phyloP scores from a whole-genome alignment of 2,797 vertebrate species.

The Pteropus rufus region DNA sequence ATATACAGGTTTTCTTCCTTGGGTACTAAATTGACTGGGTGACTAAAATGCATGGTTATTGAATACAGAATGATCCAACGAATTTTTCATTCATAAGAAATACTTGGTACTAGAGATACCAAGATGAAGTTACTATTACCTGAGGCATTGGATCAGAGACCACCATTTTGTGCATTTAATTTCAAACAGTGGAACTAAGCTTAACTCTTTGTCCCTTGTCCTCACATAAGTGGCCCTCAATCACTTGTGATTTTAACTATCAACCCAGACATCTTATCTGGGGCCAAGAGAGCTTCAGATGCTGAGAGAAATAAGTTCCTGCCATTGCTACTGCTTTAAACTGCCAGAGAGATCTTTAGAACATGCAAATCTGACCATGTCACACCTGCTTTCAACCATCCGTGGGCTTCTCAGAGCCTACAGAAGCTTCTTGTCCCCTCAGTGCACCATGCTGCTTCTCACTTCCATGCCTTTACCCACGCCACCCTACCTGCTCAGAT shows the following conservation, averaged over 20 bases:
- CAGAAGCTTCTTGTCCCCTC: conserved; percentile 53
- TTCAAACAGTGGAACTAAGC: neutral
- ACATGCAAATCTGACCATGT: conserved; percentile 25
- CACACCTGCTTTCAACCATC: conserved; percentile 46
- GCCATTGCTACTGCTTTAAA: neutral
- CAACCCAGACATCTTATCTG: neutral
- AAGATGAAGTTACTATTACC: neutral
- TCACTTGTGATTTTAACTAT: neutral
- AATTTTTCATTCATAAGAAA: neutral
- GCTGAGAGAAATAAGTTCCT: neutral
- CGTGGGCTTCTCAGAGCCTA: conserved; percentile 38
- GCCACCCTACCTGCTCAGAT: conserved; percentile 68
- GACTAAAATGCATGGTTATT: neutral
- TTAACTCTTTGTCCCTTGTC: conserved; percentile 19
- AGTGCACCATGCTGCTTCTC: conserved; percentile 67
- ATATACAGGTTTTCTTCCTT: neutral
- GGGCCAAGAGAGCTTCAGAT: neutral
- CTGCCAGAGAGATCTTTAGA: neutral
- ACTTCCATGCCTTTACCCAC: conserved; percentile 70
- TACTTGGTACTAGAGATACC: neutral
- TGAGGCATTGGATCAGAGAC: neutral
- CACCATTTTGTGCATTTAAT: neutral
- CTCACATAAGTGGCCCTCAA: neutral
- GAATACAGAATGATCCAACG: neutral
- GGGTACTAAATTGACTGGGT: neutral